phyloP scores from a whole-genome alignment of 1,140 invertebrate genomes.

The Mycetomoellerius zeteki region DNA sequence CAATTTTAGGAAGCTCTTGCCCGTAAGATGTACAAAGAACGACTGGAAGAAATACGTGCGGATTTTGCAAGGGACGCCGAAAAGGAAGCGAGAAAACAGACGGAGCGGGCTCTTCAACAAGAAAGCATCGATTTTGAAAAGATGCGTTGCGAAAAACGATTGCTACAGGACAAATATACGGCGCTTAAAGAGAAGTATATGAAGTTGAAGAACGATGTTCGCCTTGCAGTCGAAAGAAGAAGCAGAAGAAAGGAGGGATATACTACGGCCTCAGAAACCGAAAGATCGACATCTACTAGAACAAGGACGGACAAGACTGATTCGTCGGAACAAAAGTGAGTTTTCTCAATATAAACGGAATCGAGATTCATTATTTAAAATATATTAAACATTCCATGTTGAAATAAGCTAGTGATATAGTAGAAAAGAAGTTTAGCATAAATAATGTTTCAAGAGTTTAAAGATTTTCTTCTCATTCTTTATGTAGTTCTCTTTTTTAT shows the following conservation, averaged over 20 bases:
- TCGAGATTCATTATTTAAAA: not conserved
- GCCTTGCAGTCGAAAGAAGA: slow-evolving; percentile 89
- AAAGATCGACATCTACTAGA: slow-evolving; percentile 88
- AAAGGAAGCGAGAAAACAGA: slow-evolving; percentile 84
- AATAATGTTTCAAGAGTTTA: not conserved
- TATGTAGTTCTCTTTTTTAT: not conserved
- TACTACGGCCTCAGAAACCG: slow-evolving; percentile 91
- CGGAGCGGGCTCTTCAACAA: slow-evolving; percentile 81
- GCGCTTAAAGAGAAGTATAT: slow-evolving; percentile 94
- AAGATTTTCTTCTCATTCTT: not conserved
- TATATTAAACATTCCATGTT: not conserved
- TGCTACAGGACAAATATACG: slow-evolving; percentile 92
- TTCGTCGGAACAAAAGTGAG: slow-evolving; percentile 85
- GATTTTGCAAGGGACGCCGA: slow-evolving; percentile 89
- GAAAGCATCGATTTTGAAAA: slow-evolving; percentile 89
- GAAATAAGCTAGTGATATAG: not conserved
- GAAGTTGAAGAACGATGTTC: slow-evolving; percentile 92
- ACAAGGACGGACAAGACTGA: slow-evolving; percentile 84
- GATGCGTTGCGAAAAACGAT: slow-evolving; percentile 90
- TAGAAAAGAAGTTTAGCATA: not conserved
- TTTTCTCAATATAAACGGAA: slow-evolving; percentile 58
- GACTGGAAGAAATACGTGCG: slow-evolving; percentile 88
- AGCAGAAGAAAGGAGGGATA: slow-evolving; percentile 88
- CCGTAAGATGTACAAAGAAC: slow-evolving; percentile 89
- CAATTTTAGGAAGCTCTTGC: slow-evolving; percentile 87